Base-by-base conservation (phyloP, 2,888 invertebrate species). In the Nycteola revayana region DNA sequence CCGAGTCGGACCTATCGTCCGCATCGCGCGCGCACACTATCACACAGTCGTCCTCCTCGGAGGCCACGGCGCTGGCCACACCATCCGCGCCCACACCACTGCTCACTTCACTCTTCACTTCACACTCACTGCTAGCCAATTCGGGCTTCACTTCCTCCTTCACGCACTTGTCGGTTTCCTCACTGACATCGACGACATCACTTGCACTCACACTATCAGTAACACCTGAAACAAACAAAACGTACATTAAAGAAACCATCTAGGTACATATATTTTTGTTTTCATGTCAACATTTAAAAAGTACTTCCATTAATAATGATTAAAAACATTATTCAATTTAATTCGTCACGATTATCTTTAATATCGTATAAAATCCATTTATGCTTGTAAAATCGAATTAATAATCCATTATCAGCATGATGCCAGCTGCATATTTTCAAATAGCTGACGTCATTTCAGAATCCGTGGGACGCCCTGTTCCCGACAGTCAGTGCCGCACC, bases 21-120 rank as follows among this genome's bases (percentile, higher is more conserved):
- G 87, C 89, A 88, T 87, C 86, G 72, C 81, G 81, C 74, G 87
- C 81, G 82, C 90, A 90, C 90, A 91, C 91, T 85, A 91, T 91
- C 82, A 91, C 91, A 88, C 91, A 91, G 74, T 90, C 90, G 90
- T 91, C 90, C 80, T 91, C 91, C 83, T 90, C 90, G 84, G 89
- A 88, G 82, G 85, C 87, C 82, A 85, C 87, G 82, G 85, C 85
- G 81, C 80, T 83, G 78, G 75, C 84, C 66, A 79, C 85, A 82
- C 81, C 83, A 82, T 84, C 86, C 82, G 82, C 81, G 79, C 74
- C 80, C 71, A 66, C 71, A 75, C 68, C 78, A 60, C 62, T 67
- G 67, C 75, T 77, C 79, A 77, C 80, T 78, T 75, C 84, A 85
- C 84, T 77, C 75, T 72, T 70, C 85, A 85, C 86, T 85, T 80